phyloP scores from a whole-genome alignment of 2,888 invertebrate species.

The Chironomus riparius region DNA sequence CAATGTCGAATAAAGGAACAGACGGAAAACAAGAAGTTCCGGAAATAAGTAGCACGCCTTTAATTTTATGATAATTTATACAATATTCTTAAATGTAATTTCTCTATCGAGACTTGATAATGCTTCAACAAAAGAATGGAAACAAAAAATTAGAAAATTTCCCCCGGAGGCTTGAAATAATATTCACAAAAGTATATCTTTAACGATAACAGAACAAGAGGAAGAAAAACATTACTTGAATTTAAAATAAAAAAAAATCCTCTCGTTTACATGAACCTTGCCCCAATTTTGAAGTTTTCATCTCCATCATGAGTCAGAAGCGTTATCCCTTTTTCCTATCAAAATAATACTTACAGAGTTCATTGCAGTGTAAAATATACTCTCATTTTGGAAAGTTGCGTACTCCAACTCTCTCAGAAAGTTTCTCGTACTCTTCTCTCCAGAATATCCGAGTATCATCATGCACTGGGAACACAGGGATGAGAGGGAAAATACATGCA shows the following conservation, averaged over 20 bases:
- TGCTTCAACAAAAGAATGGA: too few relatives aligned
- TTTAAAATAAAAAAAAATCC: not conserved
- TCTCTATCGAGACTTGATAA: too few relatives aligned
- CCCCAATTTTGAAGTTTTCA: not conserved
- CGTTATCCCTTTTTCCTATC: not conserved
- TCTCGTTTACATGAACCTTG: not conserved
- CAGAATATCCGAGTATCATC: not conserved
- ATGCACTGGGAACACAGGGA: not conserved
- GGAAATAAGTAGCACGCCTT: too few relatives aligned
- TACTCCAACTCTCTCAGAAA: not conserved
- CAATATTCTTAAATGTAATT: too few relatives aligned
- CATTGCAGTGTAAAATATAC: not conserved
- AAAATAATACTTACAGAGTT: not conserved
- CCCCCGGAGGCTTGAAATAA: not conserved
- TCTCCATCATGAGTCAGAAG: not conserved
- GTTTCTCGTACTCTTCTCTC: not conserved
- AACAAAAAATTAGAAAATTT: too few relatives aligned
- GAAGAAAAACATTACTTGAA: too few relatives aligned
- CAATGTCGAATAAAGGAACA: too few relatives aligned
- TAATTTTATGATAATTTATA: too few relatives aligned
- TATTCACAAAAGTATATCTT: too few relatives aligned
- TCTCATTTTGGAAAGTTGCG: not conserved
- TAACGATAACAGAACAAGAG: too few relatives aligned
- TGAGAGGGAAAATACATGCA: not conserved
- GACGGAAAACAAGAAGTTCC: too few relatives aligned